Conservation (phyloP, 2,888 invertebrate genomes). For the Eupithecia exiguata region DNA sequence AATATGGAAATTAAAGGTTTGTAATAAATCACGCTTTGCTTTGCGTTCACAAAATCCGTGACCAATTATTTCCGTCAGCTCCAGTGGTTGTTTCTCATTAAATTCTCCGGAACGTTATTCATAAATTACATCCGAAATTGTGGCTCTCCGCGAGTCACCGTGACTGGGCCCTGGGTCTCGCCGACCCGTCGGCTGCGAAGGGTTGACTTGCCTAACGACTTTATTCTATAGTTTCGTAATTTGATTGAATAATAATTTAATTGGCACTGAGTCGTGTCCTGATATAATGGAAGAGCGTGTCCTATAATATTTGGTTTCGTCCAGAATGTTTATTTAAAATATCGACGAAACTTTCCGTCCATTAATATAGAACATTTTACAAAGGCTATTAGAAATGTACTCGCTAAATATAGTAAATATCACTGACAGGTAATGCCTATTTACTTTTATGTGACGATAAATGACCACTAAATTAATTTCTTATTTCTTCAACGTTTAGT, state of each 20-base stretch:
- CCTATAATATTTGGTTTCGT: background rate
- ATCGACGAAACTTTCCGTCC: background rate
- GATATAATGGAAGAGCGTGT: constrained; percentile 13
- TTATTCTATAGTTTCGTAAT: constrained; percentile 38
- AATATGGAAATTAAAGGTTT: constrained; percentile 21
- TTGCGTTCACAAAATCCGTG: constrained; percentile 38
- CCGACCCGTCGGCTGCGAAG: constrained; percentile 28
- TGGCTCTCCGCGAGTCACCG: constrained; percentile 53
- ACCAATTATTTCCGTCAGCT: constrained; percentile 49
- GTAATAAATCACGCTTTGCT: constrained; percentile 34
- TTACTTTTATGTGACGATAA: no score
- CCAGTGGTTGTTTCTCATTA: constrained; percentile 44
- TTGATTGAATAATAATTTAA: constrained; percentile 33
- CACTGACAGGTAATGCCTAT: no score
- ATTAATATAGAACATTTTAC: background rate
- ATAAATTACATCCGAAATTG: constrained; percentile 51
- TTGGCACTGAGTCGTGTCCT: constrained; percentile 16
- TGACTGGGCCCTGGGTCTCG: constrained; percentile 44
- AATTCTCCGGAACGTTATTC: constrained; percentile 41
- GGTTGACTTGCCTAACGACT: constrained; percentile 45
- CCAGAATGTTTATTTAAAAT: background rate
- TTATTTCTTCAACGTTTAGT: no score
- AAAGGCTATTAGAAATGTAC: background rate
- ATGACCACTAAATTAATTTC: no score
- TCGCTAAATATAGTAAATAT: no score